Evolutionary conservation across 2,888 invertebrate species (phyloP).

Genomic region (Notodonta dromedarius): DNA sequence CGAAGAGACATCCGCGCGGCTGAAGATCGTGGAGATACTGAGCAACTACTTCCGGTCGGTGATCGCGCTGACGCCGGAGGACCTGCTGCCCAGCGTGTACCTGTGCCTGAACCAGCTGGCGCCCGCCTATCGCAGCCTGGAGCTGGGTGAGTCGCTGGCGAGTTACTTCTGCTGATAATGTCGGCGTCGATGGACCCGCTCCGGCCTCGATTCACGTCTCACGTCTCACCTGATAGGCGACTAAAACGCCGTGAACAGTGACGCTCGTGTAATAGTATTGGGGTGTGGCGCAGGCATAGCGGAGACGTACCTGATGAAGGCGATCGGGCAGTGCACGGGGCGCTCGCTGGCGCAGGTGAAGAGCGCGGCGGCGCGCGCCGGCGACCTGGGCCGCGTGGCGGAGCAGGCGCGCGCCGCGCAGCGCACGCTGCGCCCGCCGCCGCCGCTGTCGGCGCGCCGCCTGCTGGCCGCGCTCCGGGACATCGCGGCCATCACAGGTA

Average conservation of each 20-base stretch:
- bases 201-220: too few relatives aligned
- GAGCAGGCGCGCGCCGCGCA: conserved; percentile 94
- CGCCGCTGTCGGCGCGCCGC: conserved; percentile 88
- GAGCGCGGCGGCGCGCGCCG: conserved; percentile 83
- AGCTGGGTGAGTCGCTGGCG: conserved; percentile 80
- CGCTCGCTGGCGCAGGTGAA: conserved; percentile 93
- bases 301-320: conserved; percentile 97
- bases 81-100: conserved; percentile 95
- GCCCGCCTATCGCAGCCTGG: conserved; percentile 93
- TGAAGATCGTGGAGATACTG: conserved; percentile 96
- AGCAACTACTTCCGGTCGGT: conserved; percentile 96
- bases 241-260: too few relatives aligned
- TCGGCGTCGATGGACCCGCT: too few relatives aligned
- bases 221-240: too few relatives aligned
- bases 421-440: conserved; percentile 93
- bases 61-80: conserved; percentile 93
- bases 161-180: too few relatives aligned
- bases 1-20: conserved; percentile 92
- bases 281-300: conserved; percentile 90
- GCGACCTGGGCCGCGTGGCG: conserved; percentile 96
- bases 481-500: conserved; percentile 93
- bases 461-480: conserved; percentile 94
- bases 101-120: conserved; percentile 98
- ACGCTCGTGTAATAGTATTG: too few relatives aligned
- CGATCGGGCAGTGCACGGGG: conserved; percentile 95